Evolutionary conservation across 30 jellyfish, hydroid and myxozoan genomes (phyloP).

Genomic region (Aurelia coerulea): DNA sequence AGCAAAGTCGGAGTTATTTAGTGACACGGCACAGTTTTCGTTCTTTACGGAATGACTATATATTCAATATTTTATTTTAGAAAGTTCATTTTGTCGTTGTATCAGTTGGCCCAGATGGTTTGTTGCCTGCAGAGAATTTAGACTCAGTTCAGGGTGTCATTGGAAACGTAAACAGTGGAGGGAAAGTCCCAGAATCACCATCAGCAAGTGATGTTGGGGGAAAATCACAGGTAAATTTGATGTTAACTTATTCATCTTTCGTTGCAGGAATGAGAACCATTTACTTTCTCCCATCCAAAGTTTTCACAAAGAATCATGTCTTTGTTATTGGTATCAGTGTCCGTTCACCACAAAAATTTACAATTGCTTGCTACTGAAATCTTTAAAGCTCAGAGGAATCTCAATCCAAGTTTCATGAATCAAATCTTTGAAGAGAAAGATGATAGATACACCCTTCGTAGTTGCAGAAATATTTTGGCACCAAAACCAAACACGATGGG

Average conservation of each 20-base stretch:
- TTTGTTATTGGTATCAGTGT: too few relatives aligned
- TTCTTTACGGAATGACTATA: not conserved
- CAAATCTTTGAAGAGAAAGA: too few relatives aligned
- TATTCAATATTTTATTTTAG: conserved; percentile 8
- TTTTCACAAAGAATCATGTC: too few relatives aligned
- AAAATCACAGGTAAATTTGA: conserved; percentile 61
- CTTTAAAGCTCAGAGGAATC: too few relatives aligned
- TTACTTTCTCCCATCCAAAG: too few relatives aligned
- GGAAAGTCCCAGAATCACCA: conserved; percentile 87
- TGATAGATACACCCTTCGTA: too few relatives aligned
- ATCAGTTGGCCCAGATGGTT: conserved; percentile 93
- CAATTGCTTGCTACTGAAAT: too few relatives aligned
- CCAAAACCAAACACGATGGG: too few relatives aligned
- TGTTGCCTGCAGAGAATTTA: conserved; percentile 82
- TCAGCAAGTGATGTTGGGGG: conserved; percentile 77
- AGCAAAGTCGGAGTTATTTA: not conserved
- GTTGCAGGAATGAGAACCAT: too few relatives aligned
- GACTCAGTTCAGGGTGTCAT: conserved; percentile 43
- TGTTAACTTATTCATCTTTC: not conserved
- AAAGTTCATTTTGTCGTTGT: conserved; percentile 91
- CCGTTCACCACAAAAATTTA: too few relatives aligned
- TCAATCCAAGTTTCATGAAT: too few relatives aligned
- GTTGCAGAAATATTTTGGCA: too few relatives aligned
- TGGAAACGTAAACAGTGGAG: conserved; percentile 62
- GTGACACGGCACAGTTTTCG: not conserved